Conservation (phyloP, 2,888 invertebrate species). For the Apodemia duryi region DNA sequence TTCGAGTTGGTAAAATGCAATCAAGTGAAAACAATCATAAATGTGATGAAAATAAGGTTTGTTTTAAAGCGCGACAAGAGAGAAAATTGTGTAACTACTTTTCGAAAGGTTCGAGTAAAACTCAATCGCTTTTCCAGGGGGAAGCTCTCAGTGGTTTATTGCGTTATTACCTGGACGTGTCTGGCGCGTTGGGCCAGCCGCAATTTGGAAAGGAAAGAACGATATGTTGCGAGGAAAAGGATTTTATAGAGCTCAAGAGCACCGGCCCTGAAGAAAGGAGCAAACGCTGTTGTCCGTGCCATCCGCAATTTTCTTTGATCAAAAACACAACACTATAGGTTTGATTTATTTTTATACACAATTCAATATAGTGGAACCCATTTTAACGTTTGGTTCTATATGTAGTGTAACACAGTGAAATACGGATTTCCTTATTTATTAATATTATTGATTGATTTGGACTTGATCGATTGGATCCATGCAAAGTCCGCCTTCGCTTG, state of each 20-base stretch:
- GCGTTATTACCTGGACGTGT: constrained; percentile 79
- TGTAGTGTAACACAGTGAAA: neutral
- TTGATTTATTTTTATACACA: constrained; percentile 62
- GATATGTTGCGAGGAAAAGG: constrained; percentile 72
- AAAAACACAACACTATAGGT: constrained; percentile 62
- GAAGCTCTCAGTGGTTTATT: constrained; percentile 78
- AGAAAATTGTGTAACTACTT: constrained; percentile 57
- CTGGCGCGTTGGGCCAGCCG: constrained; percentile 71
- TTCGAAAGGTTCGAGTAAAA: constrained; percentile 74
- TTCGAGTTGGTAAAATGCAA: constrained; percentile 48
- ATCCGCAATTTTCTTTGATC: constrained; percentile 72
- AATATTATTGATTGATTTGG: too few species aligned
- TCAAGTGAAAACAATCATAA: constrained; percentile 46
- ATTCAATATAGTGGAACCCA: constrained; percentile 60
- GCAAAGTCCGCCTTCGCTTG: too few species aligned
- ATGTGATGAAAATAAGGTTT: constrained; percentile 52
- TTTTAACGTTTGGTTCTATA: constrained; percentile 23
- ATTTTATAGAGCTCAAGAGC: constrained; percentile 65
- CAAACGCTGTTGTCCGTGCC: constrained; percentile 52
- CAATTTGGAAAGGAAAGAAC: constrained; percentile 73
- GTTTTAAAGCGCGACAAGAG: constrained; percentile 42
- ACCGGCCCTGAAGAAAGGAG: constrained; percentile 54
- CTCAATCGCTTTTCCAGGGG: constrained; percentile 77
- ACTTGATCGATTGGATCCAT: too few species aligned
- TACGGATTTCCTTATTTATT: too few species aligned